Base-by-base conservation (phyloP, 2,113 vertebrate species). In the Poeciliopsis occidentalis region DNA sequence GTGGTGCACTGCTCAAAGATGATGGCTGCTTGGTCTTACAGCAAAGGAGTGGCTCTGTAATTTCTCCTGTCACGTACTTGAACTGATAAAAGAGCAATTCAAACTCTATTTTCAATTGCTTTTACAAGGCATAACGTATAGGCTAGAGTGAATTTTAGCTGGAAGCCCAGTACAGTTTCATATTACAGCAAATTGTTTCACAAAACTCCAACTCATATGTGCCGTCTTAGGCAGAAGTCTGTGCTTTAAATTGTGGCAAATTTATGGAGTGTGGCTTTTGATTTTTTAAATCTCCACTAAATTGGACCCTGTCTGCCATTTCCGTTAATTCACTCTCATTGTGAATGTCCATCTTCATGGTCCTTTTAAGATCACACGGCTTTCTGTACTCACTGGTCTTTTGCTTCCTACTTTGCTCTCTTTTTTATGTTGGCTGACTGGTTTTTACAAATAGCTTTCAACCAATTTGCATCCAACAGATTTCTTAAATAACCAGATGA, bases 221-320 rank as follows among this genome's bases (percentile, higher is more conserved):
- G 67, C 71, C 37, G 75, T 75, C 71, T 76, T 66, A 29, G 85
- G 76, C 73, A 44, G 85, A 64, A 75, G 70, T 57, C 78, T 54
- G 32, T 27, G 63, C 66, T 37, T 62, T 79, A 74, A 39, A 73
- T 83, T 66, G 76, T 8, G 13, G 69, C 85, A 88, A 86, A 92
- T 88, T 88, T 81, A 85, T 87, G 82, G 64, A 71, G 73, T 68
- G 66, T 76, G 71, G 44, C 77, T 80, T 91, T 91, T 87, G 82
- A 91, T 90, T 85, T 85, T 71, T 80, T 88, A 84, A 84, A 87
- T 89, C 78, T 87, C 76, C 22, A 32, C 69, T 70, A 80, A 82
- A 89, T 84, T 85, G 64, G 60, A 79, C 61, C 57, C 54, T 31
- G 31, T 83, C 60, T 82, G 62, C 79, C 76, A 74, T 85, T 87